Base-by-base conservation (phyloP, 2,888 invertebrate species). In the Eupithecia centaureata region DNA sequence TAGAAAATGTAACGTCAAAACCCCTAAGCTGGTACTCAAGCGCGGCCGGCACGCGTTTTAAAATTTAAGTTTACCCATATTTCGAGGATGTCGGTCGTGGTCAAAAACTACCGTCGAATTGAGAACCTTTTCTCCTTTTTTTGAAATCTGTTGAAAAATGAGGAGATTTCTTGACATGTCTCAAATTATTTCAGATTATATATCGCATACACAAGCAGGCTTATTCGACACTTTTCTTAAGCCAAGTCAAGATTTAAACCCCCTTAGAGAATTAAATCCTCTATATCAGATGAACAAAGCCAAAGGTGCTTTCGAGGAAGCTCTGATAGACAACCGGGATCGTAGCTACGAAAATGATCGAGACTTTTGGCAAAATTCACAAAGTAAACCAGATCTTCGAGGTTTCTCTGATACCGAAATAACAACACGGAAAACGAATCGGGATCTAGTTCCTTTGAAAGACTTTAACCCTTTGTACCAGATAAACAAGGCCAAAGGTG, bases 381-480 rank as follows among this genome's bases (percentile, higher is more conserved):
- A 47, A 47, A 47, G 10, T 22, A 47, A 47, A 22, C 47, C 47
- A 22, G 10, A 22, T 4, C 10, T 22, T 47, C 22, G 22, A 47
- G 47, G 22, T 0, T 47, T 47, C 47, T 47, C 47, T 12, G 47
- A 47, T 22, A 47, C 3, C 3, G 47, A 47, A 47, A 47, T 22
- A 47, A 10, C 12, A 47, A 47, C 47, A 22, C 47, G 4, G 8
- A 47, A 47, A 47, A 47, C 54, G 3, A 10, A 7, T 35, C 42
- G 15, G 2, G 30, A 38, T 25, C 58, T 63, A 28, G 13, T 60
- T 8, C 63, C 52, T 1, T 27, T 67, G 12, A 42, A 52, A 27
- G 25, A 33, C 18, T 63, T 62, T 10, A 67, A 61, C 22, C 51
- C 66, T 32, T 35, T 25, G 27, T 54, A 28, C 63, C 67, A 38